Conservation (phyloP, 2,113 vertebrate genomes). For the Meleagris gallopavo region DNA sequence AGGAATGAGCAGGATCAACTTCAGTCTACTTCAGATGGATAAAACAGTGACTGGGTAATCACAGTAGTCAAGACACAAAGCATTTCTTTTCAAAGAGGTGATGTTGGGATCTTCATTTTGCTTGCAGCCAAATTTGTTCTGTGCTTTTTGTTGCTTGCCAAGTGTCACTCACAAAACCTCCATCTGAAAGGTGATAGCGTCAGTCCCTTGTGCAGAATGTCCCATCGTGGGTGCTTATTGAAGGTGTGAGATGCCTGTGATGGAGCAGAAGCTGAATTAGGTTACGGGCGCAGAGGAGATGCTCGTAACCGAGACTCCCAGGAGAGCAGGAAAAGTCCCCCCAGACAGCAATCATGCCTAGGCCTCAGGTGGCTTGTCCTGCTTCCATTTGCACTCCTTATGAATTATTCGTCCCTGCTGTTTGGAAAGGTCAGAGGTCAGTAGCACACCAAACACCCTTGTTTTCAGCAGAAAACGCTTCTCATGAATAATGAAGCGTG, state of each 20-base stretch:
- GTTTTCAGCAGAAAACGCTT: slow-evolving; percentile 40
- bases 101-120: background rate
- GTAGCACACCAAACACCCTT: slow-evolving; percentile 58
- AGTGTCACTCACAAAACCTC: background rate
- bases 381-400: slow-evolving; percentile 69
- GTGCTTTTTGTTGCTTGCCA: background rate
- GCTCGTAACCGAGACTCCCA: slow-evolving; percentile 6
- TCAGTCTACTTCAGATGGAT: background rate
- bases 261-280: slow-evolving; percentile 42
- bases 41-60: slow-evolving; percentile 4
- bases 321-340: background rate
- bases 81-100: background rate
- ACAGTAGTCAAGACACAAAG: background rate
- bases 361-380: slow-evolving; percentile 71
- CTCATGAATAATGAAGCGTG: slow-evolving; percentile 69
- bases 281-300: background rate
- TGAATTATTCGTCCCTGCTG: slow-evolving; percentile 72
- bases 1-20: background rate
- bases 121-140: slow-evolving; percentile 1
- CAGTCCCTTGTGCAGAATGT: slow-evolving; percentile 16
- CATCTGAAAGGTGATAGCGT: slow-evolving; percentile 18
- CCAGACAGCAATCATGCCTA: slow-evolving; percentile 12
- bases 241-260: slow-evolving; percentile 8
- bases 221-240: slow-evolving; percentile 21
- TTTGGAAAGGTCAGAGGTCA: slow-evolving; percentile 69